Evolutionary conservation across 2,888 invertebrate species (phyloP).

Genomic region (Ectemnius lituratus): DNA sequence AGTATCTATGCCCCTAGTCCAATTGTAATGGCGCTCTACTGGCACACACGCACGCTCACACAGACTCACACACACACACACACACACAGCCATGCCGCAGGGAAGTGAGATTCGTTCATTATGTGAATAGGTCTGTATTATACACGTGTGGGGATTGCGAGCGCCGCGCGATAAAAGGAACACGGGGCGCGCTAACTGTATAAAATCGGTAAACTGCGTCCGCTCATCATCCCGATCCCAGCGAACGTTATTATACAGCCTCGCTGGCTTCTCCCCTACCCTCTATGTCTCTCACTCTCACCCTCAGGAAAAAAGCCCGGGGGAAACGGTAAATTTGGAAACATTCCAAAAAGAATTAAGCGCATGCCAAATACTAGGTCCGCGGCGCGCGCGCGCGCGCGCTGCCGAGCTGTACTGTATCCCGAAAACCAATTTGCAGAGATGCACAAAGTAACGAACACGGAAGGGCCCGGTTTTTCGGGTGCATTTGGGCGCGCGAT

Average conservation of each 20-base stretch:
- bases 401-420: background rate
- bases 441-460: constrained; percentile 1
- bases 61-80: too few relatives aligned
- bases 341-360: constrained; percentile 7
- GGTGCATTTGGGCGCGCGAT: background rate
- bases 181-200: background rate
- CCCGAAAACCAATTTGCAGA: constrained; percentile 5
- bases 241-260: background rate
- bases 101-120: too few relatives aligned
- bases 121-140: too few relatives aligned
- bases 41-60: too few relatives aligned
- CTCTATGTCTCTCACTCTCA: too few relatives aligned
- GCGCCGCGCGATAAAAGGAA: background rate
- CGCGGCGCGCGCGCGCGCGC: background rate
- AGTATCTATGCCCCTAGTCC: too few relatives aligned
- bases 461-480: background rate
- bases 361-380: background rate
- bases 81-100: too few relatives aligned
- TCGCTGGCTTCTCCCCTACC: too few relatives aligned
- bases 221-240: background rate
- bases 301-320: too few relatives aligned
- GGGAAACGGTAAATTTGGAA: constrained; percentile 4
- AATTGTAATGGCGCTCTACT: too few relatives aligned
- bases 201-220: background rate
- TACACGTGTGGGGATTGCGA: background rate